Base-by-base conservation (phyloP, 2,888 invertebrate genomes). In the Charanyca ferruginea region DNA sequence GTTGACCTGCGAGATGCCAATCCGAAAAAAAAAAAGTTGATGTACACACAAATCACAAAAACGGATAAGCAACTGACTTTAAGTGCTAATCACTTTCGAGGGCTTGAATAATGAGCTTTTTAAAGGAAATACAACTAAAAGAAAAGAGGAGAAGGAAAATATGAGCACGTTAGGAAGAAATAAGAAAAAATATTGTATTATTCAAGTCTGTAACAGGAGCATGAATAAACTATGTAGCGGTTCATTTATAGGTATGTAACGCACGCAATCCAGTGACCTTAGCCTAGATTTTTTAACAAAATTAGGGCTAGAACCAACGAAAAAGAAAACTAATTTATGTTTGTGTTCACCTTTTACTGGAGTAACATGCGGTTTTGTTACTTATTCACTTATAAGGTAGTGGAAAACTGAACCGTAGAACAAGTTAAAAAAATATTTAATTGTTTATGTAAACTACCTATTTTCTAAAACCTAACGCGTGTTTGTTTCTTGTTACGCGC, bases 41-140 rank as follows among this genome's bases (percentile, higher is more conserved):
- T 42, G 11, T 2, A 32, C 9, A 41, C 22, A 44, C 20, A 45
- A 57, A 59, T 73, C 52, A 67, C 47, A 66, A 66, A 65, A 48
- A 16, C 47, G 28, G 51, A 52, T 47, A 47, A 35, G n/a, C 8
- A 22, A 47, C 35, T 25, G n/a, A 7, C 44, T 28, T 35, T 47
- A 32, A 52, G 51, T 48, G 42, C 28, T 13, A 20, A 48, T 57
- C 32, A 22, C 18, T 54, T 13, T 25, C 53, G 9, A n/a, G 11
- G 22, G 25, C 35, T 35, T 48, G 23, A 70, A 57, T 23, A 42
- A 38, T 25, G 20, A 53, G 28, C 9, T 20, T 60, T 53, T 28
- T 8, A 45, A 45, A 32, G 25, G 4, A 45, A 44, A 35, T 5
- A 20, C 3, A 18, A 28, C 16, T 35, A 3, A 25, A 25, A 48